phyloP scores from a whole-genome alignment of 2,888 invertebrate species.

The Macrosoma leucophasiata region DNA sequence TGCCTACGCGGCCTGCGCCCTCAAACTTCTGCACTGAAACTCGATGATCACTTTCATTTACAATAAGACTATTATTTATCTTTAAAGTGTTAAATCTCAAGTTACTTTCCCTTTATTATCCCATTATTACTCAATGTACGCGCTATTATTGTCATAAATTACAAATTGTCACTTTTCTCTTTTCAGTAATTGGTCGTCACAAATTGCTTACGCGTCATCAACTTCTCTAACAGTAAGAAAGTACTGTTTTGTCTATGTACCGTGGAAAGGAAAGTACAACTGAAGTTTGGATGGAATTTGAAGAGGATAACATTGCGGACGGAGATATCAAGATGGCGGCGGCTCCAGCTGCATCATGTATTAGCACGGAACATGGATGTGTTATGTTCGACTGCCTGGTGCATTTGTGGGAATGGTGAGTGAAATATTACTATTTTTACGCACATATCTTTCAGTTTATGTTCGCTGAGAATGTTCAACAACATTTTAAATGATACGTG shows the following conservation, averaged over 20 bases:
- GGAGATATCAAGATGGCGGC: conserved; percentile 46
- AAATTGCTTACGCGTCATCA: conserved; percentile 25
- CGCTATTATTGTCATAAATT: conserved; percentile 30
- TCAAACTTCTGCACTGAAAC: no score
- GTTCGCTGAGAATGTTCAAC: no score
- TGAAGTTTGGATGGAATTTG: conserved; percentile 33
- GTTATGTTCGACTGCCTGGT: conserved; percentile 68
- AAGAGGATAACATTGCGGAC: conserved; percentile 26
- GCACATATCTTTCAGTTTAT: no score
- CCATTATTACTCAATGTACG: conserved; percentile 24
- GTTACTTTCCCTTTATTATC: conserved; percentile 47
- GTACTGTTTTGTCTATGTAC: conserved; percentile 14
- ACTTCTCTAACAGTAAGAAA: conserved; percentile 15
- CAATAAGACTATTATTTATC: no score
- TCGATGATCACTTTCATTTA: no score
- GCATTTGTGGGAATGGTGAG: conserved; percentile 71
- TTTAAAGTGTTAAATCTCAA: no score
- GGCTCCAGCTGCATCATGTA: conserved; percentile 56
- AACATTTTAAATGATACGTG: no score
- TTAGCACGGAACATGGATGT: conserved; percentile 64
- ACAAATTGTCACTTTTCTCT: conserved; percentile 56
- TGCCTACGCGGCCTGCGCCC: no score
- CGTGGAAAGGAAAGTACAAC: conserved; percentile 36
- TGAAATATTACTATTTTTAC: no score
- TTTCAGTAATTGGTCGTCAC: conserved; percentile 48